Conservation (phyloP, 2,113 vertebrate genomes). For the Euleptes europaea region DNA sequence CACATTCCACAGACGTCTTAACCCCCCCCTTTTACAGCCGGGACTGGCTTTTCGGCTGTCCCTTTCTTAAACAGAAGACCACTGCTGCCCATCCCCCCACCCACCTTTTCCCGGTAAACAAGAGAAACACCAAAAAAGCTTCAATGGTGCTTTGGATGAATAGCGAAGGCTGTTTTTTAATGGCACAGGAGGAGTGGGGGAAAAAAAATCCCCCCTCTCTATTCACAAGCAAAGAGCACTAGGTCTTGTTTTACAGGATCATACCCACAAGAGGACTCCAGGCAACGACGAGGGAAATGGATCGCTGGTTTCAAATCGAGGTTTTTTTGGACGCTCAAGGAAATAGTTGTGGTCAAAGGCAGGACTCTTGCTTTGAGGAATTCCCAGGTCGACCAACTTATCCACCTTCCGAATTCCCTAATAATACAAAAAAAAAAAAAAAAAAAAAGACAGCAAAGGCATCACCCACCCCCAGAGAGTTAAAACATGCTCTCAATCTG, state of each 20-base stretch:
- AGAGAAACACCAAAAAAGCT: conserved; percentile 14
- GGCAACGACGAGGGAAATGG: conserved; percentile 44
- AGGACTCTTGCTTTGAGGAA: background rate
- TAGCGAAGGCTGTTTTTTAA: background rate
- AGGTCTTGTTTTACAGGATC: background rate
- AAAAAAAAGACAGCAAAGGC: background rate
- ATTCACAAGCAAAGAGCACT: conserved; percentile 22
- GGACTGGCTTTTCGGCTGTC: conserved; percentile 24
- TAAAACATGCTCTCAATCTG: background rate
- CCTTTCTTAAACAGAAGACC: background rate
- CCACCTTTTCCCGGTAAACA: conserved; percentile 36
- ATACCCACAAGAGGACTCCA: conserved; percentile 13
- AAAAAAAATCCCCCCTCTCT: background rate
- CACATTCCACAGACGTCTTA: conserved; percentile 68
- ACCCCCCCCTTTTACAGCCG: conserved; percentile 28
- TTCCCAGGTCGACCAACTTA: background rate
- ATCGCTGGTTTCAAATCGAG: conserved; percentile 47
- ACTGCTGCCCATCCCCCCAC: background rate
- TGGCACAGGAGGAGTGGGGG: background rate
- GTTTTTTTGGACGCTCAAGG: background rate
- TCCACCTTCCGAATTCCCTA: background rate
- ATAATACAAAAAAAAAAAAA: background rate
- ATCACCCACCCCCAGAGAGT: background rate
- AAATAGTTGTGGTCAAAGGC: background rate
- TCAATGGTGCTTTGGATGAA: conserved; percentile 43